Conservation (phyloP, 2,113 vertebrate species). For the Elanus axillaris region DNA sequence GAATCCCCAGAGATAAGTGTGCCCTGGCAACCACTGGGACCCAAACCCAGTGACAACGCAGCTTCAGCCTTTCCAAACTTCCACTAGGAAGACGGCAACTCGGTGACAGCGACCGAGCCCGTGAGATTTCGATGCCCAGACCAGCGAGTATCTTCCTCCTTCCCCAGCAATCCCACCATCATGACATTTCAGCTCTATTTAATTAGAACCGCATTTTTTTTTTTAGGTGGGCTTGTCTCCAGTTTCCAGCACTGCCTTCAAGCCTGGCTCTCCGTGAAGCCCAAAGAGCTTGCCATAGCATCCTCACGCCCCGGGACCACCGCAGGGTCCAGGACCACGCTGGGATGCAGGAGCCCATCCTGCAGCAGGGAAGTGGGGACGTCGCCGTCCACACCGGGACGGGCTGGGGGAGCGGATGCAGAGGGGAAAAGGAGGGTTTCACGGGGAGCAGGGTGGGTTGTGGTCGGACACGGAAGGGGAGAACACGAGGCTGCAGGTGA, state of each 20-base stretch:
- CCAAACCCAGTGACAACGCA: not conserved
- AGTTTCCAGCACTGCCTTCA: not conserved
- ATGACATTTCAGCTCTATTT: not conserved
- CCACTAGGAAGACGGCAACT: not conserved
- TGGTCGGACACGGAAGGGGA: not conserved
- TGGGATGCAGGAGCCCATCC: not conserved
- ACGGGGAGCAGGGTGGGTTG: not conserved
- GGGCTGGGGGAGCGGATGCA: not conserved
- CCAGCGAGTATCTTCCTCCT: not conserved
- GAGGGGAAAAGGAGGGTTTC: not conserved
- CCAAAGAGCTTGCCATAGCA: not conserved
- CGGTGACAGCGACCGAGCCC: not conserved
- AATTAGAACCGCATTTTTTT: not conserved
- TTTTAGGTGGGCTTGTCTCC: accelerated
- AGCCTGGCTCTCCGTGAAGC: not conserved
- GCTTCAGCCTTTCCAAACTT: not conserved
- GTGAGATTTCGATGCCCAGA: not conserved
- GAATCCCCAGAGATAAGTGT: not conserved
- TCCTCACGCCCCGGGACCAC: not conserved
- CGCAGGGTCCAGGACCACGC: not conserved
- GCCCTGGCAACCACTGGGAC: accelerated
- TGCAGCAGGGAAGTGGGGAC: not conserved
- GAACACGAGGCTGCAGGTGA: not conserved
- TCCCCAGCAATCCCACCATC: not conserved
- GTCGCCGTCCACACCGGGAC: not conserved